These are phyloP conservation scores for Ethmia dodecea DNA, from an alignment of 2,888 invertebrate species.

Conservation along the genomic window DNA sequence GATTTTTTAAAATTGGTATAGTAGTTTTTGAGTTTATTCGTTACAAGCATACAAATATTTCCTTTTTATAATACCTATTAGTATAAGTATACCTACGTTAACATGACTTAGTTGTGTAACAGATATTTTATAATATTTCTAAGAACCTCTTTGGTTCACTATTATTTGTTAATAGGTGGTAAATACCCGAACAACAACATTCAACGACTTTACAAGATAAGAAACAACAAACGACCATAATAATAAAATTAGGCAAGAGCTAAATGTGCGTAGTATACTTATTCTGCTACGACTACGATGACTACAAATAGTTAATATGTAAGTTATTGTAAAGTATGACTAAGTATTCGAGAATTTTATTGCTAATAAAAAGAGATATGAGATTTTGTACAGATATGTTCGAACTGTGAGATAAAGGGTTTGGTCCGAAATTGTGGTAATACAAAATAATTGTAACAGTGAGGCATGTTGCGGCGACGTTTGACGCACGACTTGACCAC, in stretches of 20 bases:
- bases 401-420: constrained; percentile 46
- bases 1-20: too few relatives aligned
- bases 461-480: constrained; percentile 1
- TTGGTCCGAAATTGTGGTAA: constrained; percentile 56
- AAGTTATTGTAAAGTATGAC: constrained; percentile 31
- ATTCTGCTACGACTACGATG: constrained; percentile 1
- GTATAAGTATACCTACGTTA: too few relatives aligned
- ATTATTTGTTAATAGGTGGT: too few relatives aligned
- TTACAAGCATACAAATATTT: too few relatives aligned
- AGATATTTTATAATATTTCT: too few relatives aligned
- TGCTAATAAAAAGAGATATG: constrained; percentile 66
- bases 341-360: constrained; percentile 45
- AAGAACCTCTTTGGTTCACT: too few relatives aligned
- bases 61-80: too few relatives aligned
- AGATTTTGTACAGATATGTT: constrained; percentile 62
- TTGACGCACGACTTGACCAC: too few relatives aligned
- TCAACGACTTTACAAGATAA: constrained; percentile 7
- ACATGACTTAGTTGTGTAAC: too few relatives aligned
- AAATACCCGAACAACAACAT: constrained; percentile 31
- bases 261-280: constrained; percentile 27
- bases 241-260: constrained; percentile 44
- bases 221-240: constrained; percentile 22
- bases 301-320: background rate
- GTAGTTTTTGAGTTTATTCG: too few relatives aligned
- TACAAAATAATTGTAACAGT: constrained; percentile 14